phyloP scores from a whole-genome alignment of 2,888 invertebrate species.

The Ephialtes manifestator region DNA sequence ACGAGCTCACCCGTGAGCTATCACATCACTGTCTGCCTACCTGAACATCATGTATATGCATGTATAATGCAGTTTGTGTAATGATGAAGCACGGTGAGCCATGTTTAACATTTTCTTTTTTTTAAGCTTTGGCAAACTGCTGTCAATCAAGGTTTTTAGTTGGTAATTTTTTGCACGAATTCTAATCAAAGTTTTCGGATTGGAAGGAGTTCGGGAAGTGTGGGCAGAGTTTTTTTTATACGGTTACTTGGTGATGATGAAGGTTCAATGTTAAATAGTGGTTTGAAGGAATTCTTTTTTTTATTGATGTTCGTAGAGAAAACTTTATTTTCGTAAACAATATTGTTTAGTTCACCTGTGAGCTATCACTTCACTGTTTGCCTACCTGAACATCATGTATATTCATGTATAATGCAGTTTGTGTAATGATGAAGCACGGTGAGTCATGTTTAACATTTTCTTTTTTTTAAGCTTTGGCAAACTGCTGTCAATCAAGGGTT shows the following conservation, averaged over 20 bases:
- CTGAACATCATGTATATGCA: conserved; percentile 55
- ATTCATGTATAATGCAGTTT: conserved; percentile 47
- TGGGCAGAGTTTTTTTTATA: neutral
- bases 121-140: neutral
- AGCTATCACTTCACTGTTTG: conserved; percentile 72
- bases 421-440: conserved; percentile 26
- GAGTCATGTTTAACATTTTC: conserved; percentile 13
- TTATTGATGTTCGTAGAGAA: too few species aligned
- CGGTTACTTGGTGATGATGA: neutral
- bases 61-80: conserved; percentile 41
- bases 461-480: conserved; percentile 10
- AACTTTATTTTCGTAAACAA: too few species aligned
- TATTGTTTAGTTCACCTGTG: conserved; percentile 79
- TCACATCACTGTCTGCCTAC: conserved; percentile 71
- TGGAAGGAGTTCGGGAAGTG: neutral
- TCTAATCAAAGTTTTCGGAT: conserved; percentile 24
- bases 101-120: conserved; percentile 26
- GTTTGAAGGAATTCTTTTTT: neutral
- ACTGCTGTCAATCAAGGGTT: neutral
- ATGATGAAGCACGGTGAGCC: conserved; percentile 22
- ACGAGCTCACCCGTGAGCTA: conserved; percentile 79
- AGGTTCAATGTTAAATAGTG: neutral
- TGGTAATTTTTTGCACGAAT: conserved; percentile 4
- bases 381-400: conserved; percentile 55
- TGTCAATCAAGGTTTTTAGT: conserved; percentile 6